A percentile compares a stretch with the other conserved stretches of the same genome.
Conservation (phyloP, 2,113 vertebrate genomes). For the Furnarius figulus region DNA sequence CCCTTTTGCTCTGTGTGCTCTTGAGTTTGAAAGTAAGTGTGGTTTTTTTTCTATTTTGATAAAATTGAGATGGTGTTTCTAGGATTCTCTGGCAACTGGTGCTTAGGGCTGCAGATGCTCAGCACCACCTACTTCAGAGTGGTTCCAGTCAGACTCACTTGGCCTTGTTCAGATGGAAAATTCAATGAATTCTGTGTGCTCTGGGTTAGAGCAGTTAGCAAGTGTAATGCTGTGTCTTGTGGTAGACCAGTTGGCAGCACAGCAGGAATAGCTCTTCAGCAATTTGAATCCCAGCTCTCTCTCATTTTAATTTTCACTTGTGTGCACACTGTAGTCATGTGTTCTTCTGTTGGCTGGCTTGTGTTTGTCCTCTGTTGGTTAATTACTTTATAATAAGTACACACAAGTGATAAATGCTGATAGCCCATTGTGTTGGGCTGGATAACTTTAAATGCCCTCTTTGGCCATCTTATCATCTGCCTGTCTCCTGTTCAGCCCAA, state of each 20-base stretch:
- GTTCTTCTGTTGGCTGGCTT: background rate
- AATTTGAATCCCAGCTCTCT: background rate
- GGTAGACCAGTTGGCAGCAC: background rate
- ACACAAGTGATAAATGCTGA: background rate
- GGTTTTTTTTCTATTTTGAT: background rate
- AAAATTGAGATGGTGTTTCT: background rate
- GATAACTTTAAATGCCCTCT: background rate
- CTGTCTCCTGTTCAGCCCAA: background rate
- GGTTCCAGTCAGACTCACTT: background rate
- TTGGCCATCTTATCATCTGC: background rate
- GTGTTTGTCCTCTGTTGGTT: background rate
- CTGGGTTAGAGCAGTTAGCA: background rate
- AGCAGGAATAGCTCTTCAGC: background rate
- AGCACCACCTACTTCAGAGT: background rate
- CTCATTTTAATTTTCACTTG: background rate
- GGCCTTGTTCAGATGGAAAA: background rate
- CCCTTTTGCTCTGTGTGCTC: background rate
- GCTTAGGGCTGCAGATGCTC: background rate
- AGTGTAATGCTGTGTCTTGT: background rate
- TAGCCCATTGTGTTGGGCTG: accelerated
- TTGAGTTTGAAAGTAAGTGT: background rate
- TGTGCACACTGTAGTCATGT: background rate
- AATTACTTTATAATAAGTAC: background rate
- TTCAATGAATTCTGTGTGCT: background rate
- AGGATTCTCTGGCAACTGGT: background rate